These are phyloP conservation scores for Polymixis flavicincta DNA, from an alignment of 2,888 invertebrate genomes.

Conservation along the genomic window DNA sequence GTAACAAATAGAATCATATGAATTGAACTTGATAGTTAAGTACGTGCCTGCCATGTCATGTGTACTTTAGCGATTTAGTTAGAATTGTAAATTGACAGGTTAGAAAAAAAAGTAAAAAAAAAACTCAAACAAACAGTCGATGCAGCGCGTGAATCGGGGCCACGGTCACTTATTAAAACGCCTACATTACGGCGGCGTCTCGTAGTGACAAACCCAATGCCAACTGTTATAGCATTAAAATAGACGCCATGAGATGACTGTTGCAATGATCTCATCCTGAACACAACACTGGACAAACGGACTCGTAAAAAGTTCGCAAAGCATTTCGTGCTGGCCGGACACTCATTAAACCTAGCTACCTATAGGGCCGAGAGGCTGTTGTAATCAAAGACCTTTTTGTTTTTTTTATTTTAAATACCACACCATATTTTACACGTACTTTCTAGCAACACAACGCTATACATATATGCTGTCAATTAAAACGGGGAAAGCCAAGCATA, in stretches of 20 bases:
- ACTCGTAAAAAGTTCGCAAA: slow-evolving; percentile 48
- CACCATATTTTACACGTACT: not conserved
- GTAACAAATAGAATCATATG: no score
- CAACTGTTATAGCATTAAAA: slow-evolving; percentile 70
- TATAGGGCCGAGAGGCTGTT: slow-evolving; percentile 27
- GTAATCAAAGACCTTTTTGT: slow-evolving; percentile 27
- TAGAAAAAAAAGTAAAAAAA: slow-evolving; percentile 36
- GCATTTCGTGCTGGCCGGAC: slow-evolving; percentile 34
- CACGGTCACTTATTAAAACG: slow-evolving; percentile 82
- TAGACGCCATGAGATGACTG: slow-evolving; percentile 66
- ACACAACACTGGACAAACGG: slow-evolving; percentile 63
- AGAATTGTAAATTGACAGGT: slow-evolving; percentile 11
- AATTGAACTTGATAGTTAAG: not conserved
- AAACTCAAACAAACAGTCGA: slow-evolving; percentile 49
- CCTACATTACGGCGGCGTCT: slow-evolving; percentile 74
- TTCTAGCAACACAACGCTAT: slow-evolving; percentile 18
- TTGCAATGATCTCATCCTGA: slow-evolving; percentile 68
- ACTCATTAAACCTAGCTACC: slow-evolving; percentile 10
- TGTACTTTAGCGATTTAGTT: slow-evolving; percentile 17
- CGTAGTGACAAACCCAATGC: slow-evolving; percentile 69
- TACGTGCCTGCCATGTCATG: not conserved
- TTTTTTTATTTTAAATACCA: slow-evolving; percentile 9
- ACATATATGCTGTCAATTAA: slow-evolving; percentile 1
- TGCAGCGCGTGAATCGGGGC: slow-evolving; percentile 74
- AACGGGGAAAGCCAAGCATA: slow-evolving; percentile 13